Conservation (phyloP, 2,113 vertebrate species). For the Sarotherodon lohbergeri region DNA sequence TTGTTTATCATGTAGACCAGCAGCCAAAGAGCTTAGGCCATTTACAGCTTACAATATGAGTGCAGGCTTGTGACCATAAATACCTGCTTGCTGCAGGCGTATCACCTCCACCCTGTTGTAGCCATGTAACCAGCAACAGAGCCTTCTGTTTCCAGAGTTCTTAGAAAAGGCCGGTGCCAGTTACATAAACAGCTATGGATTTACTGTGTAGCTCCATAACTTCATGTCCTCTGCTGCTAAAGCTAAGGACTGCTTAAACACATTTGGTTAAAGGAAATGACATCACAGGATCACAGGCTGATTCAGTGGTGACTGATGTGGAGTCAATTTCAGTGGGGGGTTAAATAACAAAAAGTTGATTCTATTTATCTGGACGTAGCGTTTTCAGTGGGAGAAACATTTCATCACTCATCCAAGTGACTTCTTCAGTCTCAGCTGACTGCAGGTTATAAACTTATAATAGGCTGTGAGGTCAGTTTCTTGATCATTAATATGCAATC, state of each 20-base stretch:
- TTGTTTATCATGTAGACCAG: constrained; percentile 25
- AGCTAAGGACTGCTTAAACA: neutral
- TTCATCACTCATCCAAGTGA: neutral
- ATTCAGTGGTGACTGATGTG: neutral
- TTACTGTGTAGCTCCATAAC: neutral
- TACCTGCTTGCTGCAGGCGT: constrained; percentile 25
- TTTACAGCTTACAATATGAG: constrained; percentile 33
- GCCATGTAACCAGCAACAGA: neutral
- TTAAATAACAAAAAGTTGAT: neutral
- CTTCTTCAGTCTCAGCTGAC: neutral
- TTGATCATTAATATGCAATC: neutral
- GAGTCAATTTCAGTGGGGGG: neutral
- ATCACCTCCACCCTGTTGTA: neutral
- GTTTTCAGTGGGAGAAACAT: neutral
- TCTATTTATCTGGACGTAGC: neutral
- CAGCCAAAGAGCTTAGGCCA: constrained; percentile 19
- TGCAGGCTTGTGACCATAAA: constrained; percentile 36
- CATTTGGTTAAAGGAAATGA: neutral
- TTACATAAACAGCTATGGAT: constrained; percentile 41
- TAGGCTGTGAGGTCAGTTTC: neutral
- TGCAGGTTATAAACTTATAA: neutral
- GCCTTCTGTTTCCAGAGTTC: neutral
- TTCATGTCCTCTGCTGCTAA: neutral
- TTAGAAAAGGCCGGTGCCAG: neutral
- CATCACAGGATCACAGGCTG: neutral